A percentile compares a stretch with the other conserved stretches of the same genome.
These are phyloP conservation scores for Mesorhabditis spiculigera DNA, from an alignment of 2,888 invertebrate species.

Conservation along the genomic window DNA sequence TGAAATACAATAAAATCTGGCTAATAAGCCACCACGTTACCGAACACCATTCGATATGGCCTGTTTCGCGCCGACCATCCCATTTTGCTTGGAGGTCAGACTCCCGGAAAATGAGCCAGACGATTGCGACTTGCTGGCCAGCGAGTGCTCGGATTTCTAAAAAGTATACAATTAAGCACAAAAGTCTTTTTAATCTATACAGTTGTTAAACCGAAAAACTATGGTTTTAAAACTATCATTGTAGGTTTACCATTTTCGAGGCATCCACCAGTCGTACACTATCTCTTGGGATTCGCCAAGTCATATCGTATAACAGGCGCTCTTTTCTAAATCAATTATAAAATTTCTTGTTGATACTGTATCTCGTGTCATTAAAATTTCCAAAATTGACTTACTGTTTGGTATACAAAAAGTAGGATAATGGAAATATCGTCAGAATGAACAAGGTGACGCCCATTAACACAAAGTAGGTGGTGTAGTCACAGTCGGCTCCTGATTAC, in stretches of 20 bases:
- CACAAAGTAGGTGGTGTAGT: conserved; percentile 46
- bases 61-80: conserved; percentile 50
- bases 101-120: conserved; percentile 47
- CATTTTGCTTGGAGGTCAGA: conserved; percentile 45
- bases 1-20: background rate
- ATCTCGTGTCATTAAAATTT: too few species aligned
- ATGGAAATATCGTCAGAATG: conserved; percentile 31
- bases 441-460: conserved; percentile 36
- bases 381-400: conserved; percentile 51
- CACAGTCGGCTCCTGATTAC: conserved; percentile 33
- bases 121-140: conserved; percentile 42
- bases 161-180: too few species aligned
- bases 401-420: conserved; percentile 49
- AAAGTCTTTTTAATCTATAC: too few species aligned
- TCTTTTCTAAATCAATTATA: conserved; percentile 55
- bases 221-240: too few species aligned
- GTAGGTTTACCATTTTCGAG: conserved; percentile 19
- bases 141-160: conserved; percentile 39
- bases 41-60: conserved; percentile 53
- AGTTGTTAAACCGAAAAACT: too few species aligned
- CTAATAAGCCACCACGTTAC: conserved; percentile 19
- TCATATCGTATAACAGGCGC: conserved; percentile 53
- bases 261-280: conserved; percentile 23
- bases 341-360: too few species aligned
- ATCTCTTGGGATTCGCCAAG: conserved; percentile 55